phyloP scores from a whole-genome alignment of 2,797 vertebrate genomes.

The Rhinoraja longicauda region DNA sequence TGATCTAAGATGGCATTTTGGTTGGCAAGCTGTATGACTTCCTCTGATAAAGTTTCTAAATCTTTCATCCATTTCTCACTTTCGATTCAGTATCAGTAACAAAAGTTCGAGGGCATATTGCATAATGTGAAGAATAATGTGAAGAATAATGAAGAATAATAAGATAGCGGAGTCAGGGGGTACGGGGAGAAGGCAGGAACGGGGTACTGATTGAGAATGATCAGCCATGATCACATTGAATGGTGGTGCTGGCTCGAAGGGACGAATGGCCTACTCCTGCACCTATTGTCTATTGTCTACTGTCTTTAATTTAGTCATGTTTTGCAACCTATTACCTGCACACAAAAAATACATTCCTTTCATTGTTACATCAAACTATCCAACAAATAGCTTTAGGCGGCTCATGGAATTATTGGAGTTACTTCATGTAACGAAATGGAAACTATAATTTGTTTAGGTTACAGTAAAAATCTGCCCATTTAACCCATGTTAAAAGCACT shows the following conservation, averaged over 20 bases:
- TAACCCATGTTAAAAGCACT: not conserved
- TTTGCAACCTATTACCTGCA: not conserved
- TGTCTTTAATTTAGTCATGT: not conserved
- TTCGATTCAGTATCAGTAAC: not conserved
- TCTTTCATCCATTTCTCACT: not conserved
- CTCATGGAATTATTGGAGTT: not conserved
- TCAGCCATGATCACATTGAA: too few relatives aligned
- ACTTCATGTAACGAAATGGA: not conserved
- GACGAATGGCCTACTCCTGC: too few relatives aligned
- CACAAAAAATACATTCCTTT: not conserved
- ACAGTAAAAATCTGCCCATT: not conserved
- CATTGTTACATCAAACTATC: not conserved
- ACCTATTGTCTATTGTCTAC: too few relatives aligned
- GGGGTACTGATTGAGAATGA: too few relatives aligned
- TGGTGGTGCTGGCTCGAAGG: too few relatives aligned
- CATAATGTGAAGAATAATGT: not conserved
- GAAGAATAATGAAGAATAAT: too few relatives aligned
- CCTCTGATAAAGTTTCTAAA: not conserved
- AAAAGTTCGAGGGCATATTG: not conserved
- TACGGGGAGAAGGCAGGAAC: too few relatives aligned
- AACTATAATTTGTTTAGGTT: not conserved
- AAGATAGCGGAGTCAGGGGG: too few relatives aligned
- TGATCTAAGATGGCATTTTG: too few relatives aligned
- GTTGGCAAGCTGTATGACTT: too few relatives aligned
- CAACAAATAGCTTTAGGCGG: not conserved